Percentiles rank a stretch among this genome's conserved stretches.
Conservation (phyloP, 2,888 invertebrate genomes). For the Petrophora chlorosata region DNA sequence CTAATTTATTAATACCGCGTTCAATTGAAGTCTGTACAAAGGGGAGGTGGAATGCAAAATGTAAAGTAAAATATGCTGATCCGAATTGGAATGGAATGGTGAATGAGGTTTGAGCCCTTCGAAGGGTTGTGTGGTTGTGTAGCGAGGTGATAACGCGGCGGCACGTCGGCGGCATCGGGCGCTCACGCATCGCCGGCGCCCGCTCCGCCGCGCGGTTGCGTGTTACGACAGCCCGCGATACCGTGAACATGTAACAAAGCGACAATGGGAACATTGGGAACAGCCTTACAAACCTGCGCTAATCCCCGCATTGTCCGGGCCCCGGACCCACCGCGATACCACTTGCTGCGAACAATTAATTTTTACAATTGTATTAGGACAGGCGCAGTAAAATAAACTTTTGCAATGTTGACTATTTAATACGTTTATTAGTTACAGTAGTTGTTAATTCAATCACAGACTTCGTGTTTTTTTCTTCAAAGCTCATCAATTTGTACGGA, state of each 20-base stretch:
- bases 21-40: conserved; percentile 66
- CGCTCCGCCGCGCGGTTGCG: conserved; percentile 35
- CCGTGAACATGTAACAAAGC: conserved; percentile 60
- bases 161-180: no score
- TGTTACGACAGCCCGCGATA: conserved; percentile 61
- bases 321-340: conserved; percentile 48
- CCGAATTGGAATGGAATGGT: conserved; percentile 69
- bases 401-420: conserved; percentile 1
- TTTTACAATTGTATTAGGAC: conserved; percentile 17
- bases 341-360: conserved; percentile 39
- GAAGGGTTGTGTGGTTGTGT: conserved; percentile 70
- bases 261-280: conserved; percentile 59
- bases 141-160: no score
- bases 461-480: no score
- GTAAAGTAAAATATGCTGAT: conserved; percentile 73
- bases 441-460: not conserved
- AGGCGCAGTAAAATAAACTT: conserved; percentile 13
- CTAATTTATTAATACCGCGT: conserved; percentile 64
- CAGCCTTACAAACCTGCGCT: conserved; percentile 66
- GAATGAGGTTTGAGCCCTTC: conserved; percentile 61
- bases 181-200: conserved; percentile 59
- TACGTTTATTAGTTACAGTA: no score
- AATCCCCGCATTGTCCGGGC: conserved; percentile 67
- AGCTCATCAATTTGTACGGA: no score
- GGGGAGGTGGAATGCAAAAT: conserved; percentile 41